These are phyloP conservation scores for Nyctibius bracteatus DNA, from an alignment of 2,113 vertebrate species.

Conservation along the genomic window DNA sequence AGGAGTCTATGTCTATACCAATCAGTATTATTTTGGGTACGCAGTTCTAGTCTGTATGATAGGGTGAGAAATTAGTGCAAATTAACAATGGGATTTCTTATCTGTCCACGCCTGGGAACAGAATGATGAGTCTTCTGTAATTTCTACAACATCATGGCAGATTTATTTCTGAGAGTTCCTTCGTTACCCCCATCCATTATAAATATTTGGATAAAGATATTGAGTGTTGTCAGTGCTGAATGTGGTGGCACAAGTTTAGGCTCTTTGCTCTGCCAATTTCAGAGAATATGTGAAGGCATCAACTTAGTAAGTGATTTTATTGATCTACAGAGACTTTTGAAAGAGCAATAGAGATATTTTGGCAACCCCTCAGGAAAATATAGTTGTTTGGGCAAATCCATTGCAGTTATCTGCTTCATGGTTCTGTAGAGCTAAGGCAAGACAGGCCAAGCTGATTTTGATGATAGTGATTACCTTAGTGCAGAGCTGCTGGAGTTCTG, in stretches of 20 bases:
- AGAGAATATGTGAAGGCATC: background rate
- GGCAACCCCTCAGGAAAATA: conserved; percentile 4
- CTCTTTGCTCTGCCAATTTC: background rate
- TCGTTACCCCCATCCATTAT: background rate
- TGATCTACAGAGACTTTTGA: background rate
- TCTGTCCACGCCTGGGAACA: background rate
- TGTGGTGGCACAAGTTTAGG: background rate
- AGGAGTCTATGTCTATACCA: background rate
- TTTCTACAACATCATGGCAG: background rate
- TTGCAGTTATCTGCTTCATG: background rate
- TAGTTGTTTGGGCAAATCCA: background rate
- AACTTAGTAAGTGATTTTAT: conserved; percentile 23
- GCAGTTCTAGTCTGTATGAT: background rate
- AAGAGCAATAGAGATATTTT: background rate
- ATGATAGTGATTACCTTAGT: background rate
- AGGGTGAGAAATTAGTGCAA: background rate
- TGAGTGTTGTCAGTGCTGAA: background rate
- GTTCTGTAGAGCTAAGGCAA: background rate
- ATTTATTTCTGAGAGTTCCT: background rate
- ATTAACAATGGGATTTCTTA: background rate
- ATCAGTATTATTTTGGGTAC: background rate
- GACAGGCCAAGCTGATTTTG: background rate
- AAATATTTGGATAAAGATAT: background rate
- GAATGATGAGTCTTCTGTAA: background rate
- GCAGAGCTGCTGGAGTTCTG: background rate